Base-by-base conservation (phyloP, 1,140 invertebrate genomes). In the Zaprionus inermis region DNA sequence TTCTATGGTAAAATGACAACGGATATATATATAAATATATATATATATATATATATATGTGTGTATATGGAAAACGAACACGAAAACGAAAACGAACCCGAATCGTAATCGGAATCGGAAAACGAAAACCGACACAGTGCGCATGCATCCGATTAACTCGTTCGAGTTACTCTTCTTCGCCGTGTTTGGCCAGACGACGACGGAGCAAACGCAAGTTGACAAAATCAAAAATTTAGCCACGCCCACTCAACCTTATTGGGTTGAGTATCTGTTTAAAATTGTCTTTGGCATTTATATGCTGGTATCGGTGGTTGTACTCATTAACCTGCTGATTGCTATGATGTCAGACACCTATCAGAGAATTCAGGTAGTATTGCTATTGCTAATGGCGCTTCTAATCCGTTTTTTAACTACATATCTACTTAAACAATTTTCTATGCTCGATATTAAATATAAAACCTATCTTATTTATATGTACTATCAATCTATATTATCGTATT, bases 321-420 rank as follows among this genome's bases (percentile, higher is more conserved):
- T 99, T 93, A 99, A 99, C 94, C 95, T 99, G 66, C 96, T 99
- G 83, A 99, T 99, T 95, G 99, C 99, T 94, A 99, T 99, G 99
- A 99, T 99, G 98, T 98, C 98, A 91, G 98, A 99, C 94, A 99
- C 99, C 30, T 99, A 99, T 93, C 98, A 99, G 93, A 94, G 98
- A 85, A 99, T 99, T 92, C 96, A 99, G 94, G 97, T 96, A 95
- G 91, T 92, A 92, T 92, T 49, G 44, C 44, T 49, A 49, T 49
- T 86, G 80, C 83, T 83, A 83, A 86, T 67, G 56, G 76, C 79
- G 83, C 84, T 88, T 88, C 24, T 34, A 63, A 67, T 41, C 44
- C 32, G 71, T 60, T 59, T 44, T 36, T 36, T 52, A 30, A 20
- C 24, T 61, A 30, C 12, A 41, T 60, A 46, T 52, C 22, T 55